Percentiles rank a stretch among this genome's conserved stretches.
These are phyloP conservation scores for Cephus nigrinus DNA, from an alignment of 2,888 invertebrate species.

Conservation along the genomic window DNA sequence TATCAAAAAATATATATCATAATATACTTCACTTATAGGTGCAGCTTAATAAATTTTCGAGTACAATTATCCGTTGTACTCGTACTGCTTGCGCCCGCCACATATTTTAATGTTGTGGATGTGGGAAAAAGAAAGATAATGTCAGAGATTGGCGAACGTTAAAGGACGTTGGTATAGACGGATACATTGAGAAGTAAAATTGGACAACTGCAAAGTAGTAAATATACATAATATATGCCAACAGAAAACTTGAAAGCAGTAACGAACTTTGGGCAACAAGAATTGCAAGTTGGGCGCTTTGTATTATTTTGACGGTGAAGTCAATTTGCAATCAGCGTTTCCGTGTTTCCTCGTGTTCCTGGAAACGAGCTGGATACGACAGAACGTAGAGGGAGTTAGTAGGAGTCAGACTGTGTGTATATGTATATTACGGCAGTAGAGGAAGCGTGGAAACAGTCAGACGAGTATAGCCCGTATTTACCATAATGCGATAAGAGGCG, in stretches of 20 bases:
- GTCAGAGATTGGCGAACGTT: neutral
- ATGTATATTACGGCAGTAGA: neutral
- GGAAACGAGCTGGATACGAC: neutral
- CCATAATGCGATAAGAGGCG: constrained; percentile 60
- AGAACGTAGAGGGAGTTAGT: neutral
- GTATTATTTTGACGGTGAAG: constrained; percentile 48
- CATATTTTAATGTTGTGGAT: neutral
- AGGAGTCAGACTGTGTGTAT: neutral
- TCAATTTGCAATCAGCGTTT: constrained; percentile 60
- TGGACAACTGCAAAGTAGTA: neutral
- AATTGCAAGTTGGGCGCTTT: constrained; percentile 6
- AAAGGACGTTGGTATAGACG: neutral
- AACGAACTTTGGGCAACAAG: constrained; percentile 37
- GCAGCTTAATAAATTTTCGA: neutral
- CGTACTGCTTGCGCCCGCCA: neutral
- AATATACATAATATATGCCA: neutral
- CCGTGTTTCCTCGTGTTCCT: constrained; percentile 23
- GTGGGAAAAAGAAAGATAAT: neutral
- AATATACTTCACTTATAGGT: neutral
- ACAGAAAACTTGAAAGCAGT: constrained; percentile 13
- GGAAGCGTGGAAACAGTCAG: neutral
- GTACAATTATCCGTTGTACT: neutral
- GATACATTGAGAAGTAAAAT: neutral
- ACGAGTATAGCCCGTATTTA: constrained; percentile 47
- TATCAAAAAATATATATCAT: neutral